Percentiles rank a stretch among this genome's conserved stretches.
Evolutionary conservation across 2,113 vertebrate genomes (phyloP).

Genomic region (Ptychochromis oligacanthus): DNA sequence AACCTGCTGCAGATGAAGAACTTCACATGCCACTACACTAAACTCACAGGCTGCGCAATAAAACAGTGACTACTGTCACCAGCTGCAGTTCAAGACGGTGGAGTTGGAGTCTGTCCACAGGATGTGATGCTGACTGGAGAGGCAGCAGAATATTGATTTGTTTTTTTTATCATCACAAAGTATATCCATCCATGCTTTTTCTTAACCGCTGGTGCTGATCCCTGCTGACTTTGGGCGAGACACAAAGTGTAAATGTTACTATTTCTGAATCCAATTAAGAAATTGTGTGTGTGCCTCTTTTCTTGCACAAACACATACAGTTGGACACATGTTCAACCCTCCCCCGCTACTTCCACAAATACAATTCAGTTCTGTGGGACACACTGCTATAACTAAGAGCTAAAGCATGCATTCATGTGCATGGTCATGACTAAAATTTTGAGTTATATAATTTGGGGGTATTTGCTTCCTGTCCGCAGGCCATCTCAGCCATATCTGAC

Average conservation of each 20-base stretch:
- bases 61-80: no score
- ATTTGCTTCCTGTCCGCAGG: conserved; percentile 72
- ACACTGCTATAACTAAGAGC: not conserved
- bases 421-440: not conserved
- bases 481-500: conserved; percentile 86
- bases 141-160: no score
- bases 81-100: no score
- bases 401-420: not conserved
- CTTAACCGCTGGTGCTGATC: no score
- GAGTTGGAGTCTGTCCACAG: no score
- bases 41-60: no score
- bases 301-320: not conserved
- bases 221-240: no score
- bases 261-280: not conserved
- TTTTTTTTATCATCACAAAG: not conserved
- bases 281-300: not conserved
- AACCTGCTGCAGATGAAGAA: no score
- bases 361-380: not conserved
- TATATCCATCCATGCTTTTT: no score
- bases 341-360: not conserved
- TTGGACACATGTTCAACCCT: not conserved
- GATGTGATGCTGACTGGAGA: no score
- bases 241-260: not conserved
- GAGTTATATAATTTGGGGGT: not conserved
- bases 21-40: no score